phyloP scores from a whole-genome alignment of 2,888 invertebrate species.

The Gandaritis pyraliata region DNA sequence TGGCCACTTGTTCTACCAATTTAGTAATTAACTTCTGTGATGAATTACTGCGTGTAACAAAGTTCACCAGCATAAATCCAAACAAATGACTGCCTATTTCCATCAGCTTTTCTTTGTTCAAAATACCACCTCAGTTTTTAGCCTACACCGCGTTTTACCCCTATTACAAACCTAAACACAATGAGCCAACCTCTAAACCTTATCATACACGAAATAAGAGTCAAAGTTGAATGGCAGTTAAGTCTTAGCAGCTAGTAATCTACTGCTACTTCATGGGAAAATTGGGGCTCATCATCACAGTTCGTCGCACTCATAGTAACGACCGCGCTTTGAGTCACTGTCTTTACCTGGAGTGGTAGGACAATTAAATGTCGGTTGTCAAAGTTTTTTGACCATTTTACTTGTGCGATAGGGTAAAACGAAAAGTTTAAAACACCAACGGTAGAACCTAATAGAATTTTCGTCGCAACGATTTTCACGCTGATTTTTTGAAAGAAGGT shows the following conservation, averaged over 20 bases:
- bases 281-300: slow-evolving; percentile 34
- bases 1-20: no score
- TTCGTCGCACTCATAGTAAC: slow-evolving; percentile 30
- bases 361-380: slow-evolving; percentile 1
- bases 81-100: not conserved
- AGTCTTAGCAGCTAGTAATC: slow-evolving; percentile 12
- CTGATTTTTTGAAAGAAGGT: no score
- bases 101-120: slow-evolving; percentile 2
- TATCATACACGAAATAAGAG: not conserved
- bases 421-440: no score
- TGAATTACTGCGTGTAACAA: no score
- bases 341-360: slow-evolving; percentile 21
- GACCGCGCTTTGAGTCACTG: slow-evolving; percentile 24
- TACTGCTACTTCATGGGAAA: slow-evolving; percentile 14
- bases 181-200: not conserved
- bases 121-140: not conserved
- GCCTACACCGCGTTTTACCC: not conserved
- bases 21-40: no score
- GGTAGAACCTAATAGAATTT: no score
- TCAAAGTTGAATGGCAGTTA: slow-evolving; percentile 4
- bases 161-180: slow-evolving; percentile 4
- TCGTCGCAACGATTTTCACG: no score
- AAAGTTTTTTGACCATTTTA: not conserved
- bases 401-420: no score
- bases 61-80: not conserved